These are phyloP conservation scores for Sinocyclocheilus rhinocerous DNA, from an alignment of 2,113 vertebrate genomes.

Conservation along the genomic window DNA sequence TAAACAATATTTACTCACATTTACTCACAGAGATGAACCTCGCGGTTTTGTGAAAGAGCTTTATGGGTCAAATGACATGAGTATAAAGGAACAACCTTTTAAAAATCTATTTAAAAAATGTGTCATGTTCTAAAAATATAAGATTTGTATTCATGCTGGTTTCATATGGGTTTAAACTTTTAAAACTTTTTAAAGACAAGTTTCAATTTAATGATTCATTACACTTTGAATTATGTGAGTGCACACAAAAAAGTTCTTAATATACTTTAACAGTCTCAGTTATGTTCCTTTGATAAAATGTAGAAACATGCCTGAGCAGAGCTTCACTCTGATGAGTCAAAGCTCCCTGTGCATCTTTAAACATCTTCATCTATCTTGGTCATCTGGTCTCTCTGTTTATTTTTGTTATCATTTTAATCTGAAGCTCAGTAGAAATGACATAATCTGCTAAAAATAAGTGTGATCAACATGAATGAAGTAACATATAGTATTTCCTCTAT, in stretches of 20 bases:
- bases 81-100: neutral
- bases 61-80: neutral
- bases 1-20: constrained; percentile 23
- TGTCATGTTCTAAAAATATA: neutral
- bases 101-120: neutral
- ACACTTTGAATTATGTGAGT: too few relatives aligned
- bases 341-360: neutral
- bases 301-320: constrained; percentile 11
- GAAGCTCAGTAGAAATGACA: too few relatives aligned
- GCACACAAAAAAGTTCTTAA: too few relatives aligned
- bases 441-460: neutral
- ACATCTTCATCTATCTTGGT: neutral
- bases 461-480: neutral
- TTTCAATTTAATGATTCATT: neutral
- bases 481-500: neutral
- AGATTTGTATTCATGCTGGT: neutral
- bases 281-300: neutral
- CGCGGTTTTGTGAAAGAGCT: neutral
- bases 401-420: neutral
- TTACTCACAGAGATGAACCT: neutral
- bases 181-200: neutral
- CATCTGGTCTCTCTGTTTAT: neutral
- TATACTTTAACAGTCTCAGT: too few relatives aligned
- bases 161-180: neutral
- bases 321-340: neutral